These are phyloP conservation scores for Crenuchus spilurus DNA, from an alignment of 2,797 vertebrate genomes.

Conservation along the genomic window DNA sequence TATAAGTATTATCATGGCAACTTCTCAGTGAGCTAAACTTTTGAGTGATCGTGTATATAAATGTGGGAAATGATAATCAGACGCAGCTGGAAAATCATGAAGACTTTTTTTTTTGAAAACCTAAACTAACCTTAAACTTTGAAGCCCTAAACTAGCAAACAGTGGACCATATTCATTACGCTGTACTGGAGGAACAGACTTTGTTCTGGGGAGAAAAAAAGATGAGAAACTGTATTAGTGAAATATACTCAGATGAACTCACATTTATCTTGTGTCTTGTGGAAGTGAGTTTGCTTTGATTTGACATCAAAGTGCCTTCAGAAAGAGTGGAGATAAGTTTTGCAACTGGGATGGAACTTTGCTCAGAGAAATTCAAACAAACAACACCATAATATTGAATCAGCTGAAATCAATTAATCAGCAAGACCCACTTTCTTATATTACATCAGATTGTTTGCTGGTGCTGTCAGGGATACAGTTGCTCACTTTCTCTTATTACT, in stretches of 20 bases:
- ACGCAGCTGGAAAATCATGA: background rate
- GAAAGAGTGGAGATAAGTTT: background rate
- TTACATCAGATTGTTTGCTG: background rate
- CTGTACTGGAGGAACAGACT: background rate
- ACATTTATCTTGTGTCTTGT: background rate
- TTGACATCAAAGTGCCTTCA: slow-evolving; percentile 1
- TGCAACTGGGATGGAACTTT: background rate
- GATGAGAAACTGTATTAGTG: background rate
- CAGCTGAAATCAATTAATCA: background rate
- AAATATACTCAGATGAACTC: background rate
- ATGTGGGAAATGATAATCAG: background rate
- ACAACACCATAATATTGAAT: background rate
- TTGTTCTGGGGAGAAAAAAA: background rate
- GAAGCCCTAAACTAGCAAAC: background rate
- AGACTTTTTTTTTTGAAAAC: no score
- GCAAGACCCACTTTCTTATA: background rate
- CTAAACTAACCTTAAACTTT: no score
- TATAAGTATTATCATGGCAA: no score
- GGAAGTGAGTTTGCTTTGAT: background rate
- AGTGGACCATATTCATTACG: background rate
- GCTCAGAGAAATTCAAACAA: background rate
- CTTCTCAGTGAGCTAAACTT: no score
- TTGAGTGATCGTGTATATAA: no score
- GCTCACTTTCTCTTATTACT: no score
- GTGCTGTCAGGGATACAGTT: background rate